These are phyloP conservation scores for Cervus canadensis DNA, from an alignment of 2,113 vertebrate species.

Conservation along the genomic window DNA sequence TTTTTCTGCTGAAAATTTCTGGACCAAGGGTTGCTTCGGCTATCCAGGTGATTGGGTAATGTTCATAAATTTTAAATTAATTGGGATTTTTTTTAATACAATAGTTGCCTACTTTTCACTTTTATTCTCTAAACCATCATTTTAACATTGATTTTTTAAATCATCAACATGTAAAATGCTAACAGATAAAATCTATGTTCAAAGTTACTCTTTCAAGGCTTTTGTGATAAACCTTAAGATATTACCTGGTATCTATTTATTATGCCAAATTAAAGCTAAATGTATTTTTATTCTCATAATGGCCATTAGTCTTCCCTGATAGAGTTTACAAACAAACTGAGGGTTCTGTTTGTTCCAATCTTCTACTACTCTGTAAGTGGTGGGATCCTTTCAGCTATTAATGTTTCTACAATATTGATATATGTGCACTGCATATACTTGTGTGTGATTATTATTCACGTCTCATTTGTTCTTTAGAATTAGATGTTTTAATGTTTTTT, in stretches of 20 bases:
- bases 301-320: neutral
- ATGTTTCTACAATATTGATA: neutral
- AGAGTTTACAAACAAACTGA: conserved; percentile 30
- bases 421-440: neutral
- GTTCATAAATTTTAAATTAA: neutral
- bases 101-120: neutral
- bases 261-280: conserved; percentile 33
- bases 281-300: conserved; percentile 40
- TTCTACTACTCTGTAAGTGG: neutral
- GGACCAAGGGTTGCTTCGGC: neutral
- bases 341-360: neutral
- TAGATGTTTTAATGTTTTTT: neutral
- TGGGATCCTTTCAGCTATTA: neutral
- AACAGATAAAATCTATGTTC: conserved; percentile 36
- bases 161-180: conserved; percentile 51
- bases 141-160: conserved; percentile 54
- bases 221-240: conserved; percentile 43
- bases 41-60: neutral
- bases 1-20: neutral
- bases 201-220: conserved; percentile 15
- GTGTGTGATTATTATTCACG: neutral
- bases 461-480: conserved; percentile 1
- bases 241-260: conserved; percentile 44
- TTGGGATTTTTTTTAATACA: neutral
- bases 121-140: conserved; percentile 21